A percentile compares a stretch with the other conserved stretches of the same genome.
phyloP scores from a whole-genome alignment of 2,888 invertebrate genomes.

The Anodontia alba region DNA sequence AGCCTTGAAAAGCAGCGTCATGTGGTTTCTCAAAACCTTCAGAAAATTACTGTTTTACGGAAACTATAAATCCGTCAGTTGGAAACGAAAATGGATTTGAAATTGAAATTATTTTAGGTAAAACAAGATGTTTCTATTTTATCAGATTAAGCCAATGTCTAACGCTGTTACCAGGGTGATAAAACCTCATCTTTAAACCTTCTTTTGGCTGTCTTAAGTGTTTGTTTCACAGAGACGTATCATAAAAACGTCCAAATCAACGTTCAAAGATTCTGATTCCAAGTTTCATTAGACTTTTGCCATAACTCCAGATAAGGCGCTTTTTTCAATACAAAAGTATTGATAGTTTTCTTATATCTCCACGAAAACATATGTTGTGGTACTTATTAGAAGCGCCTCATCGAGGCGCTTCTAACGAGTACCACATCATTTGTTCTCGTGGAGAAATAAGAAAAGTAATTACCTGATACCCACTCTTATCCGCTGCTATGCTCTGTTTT shows the following conservation, averaged over 20 bases:
- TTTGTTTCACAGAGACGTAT: background rate
- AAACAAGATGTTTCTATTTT: background rate
- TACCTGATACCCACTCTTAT: too few species aligned
- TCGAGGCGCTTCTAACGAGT: too few species aligned
- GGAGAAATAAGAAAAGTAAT: too few species aligned
- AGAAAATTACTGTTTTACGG: constrained; percentile 4
- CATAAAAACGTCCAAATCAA: background rate
- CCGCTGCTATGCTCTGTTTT: too few species aligned
- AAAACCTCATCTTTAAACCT: background rate
- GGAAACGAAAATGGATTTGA: background rate
- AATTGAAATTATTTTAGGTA: background rate
- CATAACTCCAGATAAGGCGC: too few species aligned
- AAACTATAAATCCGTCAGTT: constrained; percentile 6
- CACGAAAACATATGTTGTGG: too few species aligned
- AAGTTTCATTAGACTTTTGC: background rate
- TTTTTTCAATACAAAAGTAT: too few species aligned
- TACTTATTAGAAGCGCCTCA: too few species aligned
- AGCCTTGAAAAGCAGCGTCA: background rate
- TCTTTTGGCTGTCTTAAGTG: background rate
- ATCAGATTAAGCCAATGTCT: background rate
- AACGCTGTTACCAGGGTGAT: background rate
- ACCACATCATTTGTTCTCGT: too few species aligned
- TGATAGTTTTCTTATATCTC: too few species aligned
- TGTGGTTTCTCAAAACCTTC: background rate
- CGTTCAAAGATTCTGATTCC: background rate